phyloP scores from a whole-genome alignment of 2,888 invertebrate species.

The Argyra leucocephala region DNA sequence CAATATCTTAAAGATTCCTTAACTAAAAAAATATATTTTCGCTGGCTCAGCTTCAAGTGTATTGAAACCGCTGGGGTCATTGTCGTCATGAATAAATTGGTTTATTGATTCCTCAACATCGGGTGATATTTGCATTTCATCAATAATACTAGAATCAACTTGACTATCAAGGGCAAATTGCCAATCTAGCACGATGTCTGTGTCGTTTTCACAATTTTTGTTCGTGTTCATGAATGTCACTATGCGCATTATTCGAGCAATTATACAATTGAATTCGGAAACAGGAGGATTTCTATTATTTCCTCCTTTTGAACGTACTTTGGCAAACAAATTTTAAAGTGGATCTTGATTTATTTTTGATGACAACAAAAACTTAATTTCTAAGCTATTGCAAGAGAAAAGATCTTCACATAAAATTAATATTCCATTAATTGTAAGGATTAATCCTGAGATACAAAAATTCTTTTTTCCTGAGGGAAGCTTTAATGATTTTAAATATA shows the following conservation, averaged over 20 bases:
- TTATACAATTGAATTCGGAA: not conserved
- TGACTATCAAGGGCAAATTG: too few relatives aligned
- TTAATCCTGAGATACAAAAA: not conserved
- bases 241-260: not conserved
- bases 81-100: not conserved
- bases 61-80: not conserved
- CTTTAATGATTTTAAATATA: too few relatives aligned
- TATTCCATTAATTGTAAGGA: not conserved
- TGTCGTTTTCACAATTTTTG: not conserved
- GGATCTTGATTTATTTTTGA: not conserved
- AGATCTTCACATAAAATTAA: not conserved
- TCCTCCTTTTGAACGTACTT: not conserved
- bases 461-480: too few relatives aligned
- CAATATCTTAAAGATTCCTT: not conserved
- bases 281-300: not conserved
- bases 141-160: not conserved
- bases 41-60: too few relatives aligned
- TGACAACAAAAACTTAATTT: not conserved
- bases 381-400: not conserved
- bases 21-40: too few relatives aligned
- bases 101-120: not conserved
- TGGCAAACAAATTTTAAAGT: not conserved
- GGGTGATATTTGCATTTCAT: not conserved
- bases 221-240: not conserved
- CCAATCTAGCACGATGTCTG: not conserved